phyloP scores from a whole-genome alignment of 2,888 invertebrate species.

The Nezara viridula region DNA sequence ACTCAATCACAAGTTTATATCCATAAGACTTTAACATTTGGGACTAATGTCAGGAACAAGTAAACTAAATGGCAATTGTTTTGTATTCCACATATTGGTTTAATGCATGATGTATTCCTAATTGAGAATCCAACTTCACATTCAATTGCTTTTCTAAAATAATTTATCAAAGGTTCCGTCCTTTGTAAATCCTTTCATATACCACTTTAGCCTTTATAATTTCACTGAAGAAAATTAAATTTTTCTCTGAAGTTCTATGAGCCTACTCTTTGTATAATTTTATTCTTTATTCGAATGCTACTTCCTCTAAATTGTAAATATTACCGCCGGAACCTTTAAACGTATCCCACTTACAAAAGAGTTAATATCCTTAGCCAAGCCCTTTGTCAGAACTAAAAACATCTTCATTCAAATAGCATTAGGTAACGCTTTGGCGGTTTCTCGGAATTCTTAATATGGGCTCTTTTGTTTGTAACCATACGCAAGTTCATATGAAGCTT shows the following conservation, averaged over 20 bases:
- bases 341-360: background rate
- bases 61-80: background rate
- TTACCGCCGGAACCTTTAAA: background rate
- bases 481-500: background rate
- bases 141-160: background rate
- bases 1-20: background rate
- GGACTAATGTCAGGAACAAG: background rate
- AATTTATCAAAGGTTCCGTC: background rate
- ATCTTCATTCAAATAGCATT: background rate
- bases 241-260: background rate
- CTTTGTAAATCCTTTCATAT: too few relatives aligned
- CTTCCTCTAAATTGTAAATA: background rate
- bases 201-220: background rate
- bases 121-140: background rate
- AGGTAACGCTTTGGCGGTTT: background rate
- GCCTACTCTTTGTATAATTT: too few relatives aligned
- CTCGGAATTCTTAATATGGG: background rate
- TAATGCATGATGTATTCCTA: background rate
- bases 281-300: background rate
- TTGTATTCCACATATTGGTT: background rate
- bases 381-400: conserved; percentile 19
- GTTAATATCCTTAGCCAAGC: background rate
- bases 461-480: background rate
- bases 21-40: background rate
- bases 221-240: background rate